Evolutionary conservation across 2,888 invertebrate species (phyloP), one percentile per base, ranked within the genome.

Genomic region (Drosophila emarginata): DNA sequence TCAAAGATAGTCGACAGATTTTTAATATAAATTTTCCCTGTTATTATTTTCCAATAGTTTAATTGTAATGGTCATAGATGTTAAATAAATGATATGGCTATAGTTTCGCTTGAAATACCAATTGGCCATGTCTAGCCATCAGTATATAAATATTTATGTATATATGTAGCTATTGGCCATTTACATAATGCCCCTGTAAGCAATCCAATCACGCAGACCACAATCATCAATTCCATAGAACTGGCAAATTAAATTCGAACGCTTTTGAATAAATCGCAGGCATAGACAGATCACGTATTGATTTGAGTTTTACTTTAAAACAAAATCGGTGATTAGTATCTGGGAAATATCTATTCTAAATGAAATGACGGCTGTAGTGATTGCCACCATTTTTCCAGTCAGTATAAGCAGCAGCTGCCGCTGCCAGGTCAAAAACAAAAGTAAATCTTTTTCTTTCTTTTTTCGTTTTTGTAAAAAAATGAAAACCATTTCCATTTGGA

Each of bases 251-350:
- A 66, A 72, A 66, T 56, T 66, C 80, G 83, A 70, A 72, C 84
- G 83, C 83, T 67, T 86, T 84, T 80, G 78, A 88, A 88, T 68
- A 80, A 88, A 88, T 68, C 64, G 87, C 18, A n/a, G 61, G 62
- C 36, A 51, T 36, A 54, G 23, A 57, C 39, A 12, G 14, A 36
- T 26, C 65, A 52, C 52, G 37, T 28, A 40, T 61, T 50, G 57
- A n/a, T 37, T n/a, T 39, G 39, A 50, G 56, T 23, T 26, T 36
- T 45, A 23, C 40, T 52, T 32, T 15, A 5, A 32, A 50, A 28
- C 40, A 40, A 9, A 60, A 32, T 26, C 53, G 40, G 15, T 32
- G 32, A 21, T 36, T 18, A 53, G 37, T 51, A 15, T 32, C 64
- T 60, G 53, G 32, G 51, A n/a, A 37, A 61, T 23, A 64, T 56